Base-by-base conservation (phyloP, 2,113 vertebrate genomes). In the Chloropsis hardwickii region DNA sequence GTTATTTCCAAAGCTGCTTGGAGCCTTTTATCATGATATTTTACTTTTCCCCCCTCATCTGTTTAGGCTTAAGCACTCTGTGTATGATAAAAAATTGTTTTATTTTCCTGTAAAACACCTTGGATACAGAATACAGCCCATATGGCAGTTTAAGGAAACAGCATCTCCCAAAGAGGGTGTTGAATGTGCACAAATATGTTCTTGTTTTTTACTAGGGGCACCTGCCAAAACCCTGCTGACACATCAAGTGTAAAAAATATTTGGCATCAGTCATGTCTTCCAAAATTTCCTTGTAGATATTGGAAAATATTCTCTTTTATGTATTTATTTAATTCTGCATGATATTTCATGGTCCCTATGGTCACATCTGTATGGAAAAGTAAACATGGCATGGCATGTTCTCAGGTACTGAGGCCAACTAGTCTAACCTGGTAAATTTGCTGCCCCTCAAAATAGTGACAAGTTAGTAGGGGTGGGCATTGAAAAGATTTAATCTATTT, bases 151-250 rank as follows among this genome's bases (percentile, higher is more conserved):
- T 78, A 72, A 94, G 94, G 92, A 95, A 96, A 94, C 77, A 92
- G 51, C 77, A 94, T 95, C 83, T 97, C 95, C 96, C 96, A 96
- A 94, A 94, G 92, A 97, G 93, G 91, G 91, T 95, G 95, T 96
- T 92, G 95, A 96, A 96, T 96, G 73, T 95, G 70, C 96, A 94
- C 77, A 95, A 95, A 91, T 95, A 89, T 87, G 92, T 91, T 83
- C 94, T 96, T 92, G 86, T 89, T 95, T 97, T 96, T 91, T 19
- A 40, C 91, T 92, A 89, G 87, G 83, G 95, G 92, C 92, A 96
- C 93, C 91, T 92, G 94, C 95, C 95, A 97, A 88, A 95, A 89
- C 65, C 94, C 89, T 91, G 95, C 89, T 95, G 94, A 96, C 89
- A 94, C 86, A 87, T 94, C 73, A 88, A 96, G 81, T 87, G 83